Evolutionary conservation across 2,113 vertebrate genomes (phyloP).

Genomic region (Esox niger): DNA sequence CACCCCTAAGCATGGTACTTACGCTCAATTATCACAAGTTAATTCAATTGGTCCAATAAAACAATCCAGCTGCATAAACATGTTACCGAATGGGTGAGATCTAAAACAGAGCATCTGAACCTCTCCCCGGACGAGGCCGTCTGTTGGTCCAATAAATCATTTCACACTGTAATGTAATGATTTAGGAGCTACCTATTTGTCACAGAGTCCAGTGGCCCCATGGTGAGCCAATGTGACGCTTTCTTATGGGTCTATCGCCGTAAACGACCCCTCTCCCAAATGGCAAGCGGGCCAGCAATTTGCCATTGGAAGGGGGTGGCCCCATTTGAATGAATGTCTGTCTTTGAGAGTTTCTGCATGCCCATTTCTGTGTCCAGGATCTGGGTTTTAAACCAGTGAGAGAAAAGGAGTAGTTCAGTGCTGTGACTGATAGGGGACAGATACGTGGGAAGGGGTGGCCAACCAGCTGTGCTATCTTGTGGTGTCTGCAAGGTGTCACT

Average conservation of each 20-base stretch:
- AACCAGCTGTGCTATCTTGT: slow-evolving; percentile 68
- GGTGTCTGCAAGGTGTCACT: slow-evolving; percentile 47
- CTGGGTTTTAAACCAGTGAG: slow-evolving; percentile 68
- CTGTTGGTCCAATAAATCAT: slow-evolving; percentile 70
- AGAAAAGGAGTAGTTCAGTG: slow-evolving; percentile 36
- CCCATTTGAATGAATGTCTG: slow-evolving; percentile 61
- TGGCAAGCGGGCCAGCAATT: slow-evolving; percentile 54
- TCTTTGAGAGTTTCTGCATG: slow-evolving; percentile 22
- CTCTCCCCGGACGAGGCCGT: slow-evolving; percentile 58
- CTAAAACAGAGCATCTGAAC: slow-evolving; percentile 66
- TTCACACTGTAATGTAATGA: slow-evolving; percentile 58
- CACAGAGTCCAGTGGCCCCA: slow-evolving; percentile 66
- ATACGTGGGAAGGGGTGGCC: slow-evolving; percentile 14
- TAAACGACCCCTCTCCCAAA: slow-evolving; percentile 72
- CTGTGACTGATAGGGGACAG: not conserved
- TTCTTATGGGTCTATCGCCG: slow-evolving; percentile 70
- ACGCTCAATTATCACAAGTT: slow-evolving; percentile 69
- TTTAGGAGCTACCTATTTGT: slow-evolving; percentile 68
- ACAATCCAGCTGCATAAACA: slow-evolving; percentile 81
- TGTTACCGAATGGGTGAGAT: slow-evolving; percentile 75
- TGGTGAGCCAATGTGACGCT: slow-evolving; percentile 67
- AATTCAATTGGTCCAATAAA: slow-evolving; percentile 73
- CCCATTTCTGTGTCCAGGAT: slow-evolving; percentile 28
- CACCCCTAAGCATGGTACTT: slow-evolving; percentile 60
- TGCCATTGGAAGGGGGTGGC: slow-evolving; percentile 43